These are phyloP conservation scores for Stratiomys singularior DNA, from an alignment of 2,888 invertebrate species.

Conservation along the genomic window DNA sequence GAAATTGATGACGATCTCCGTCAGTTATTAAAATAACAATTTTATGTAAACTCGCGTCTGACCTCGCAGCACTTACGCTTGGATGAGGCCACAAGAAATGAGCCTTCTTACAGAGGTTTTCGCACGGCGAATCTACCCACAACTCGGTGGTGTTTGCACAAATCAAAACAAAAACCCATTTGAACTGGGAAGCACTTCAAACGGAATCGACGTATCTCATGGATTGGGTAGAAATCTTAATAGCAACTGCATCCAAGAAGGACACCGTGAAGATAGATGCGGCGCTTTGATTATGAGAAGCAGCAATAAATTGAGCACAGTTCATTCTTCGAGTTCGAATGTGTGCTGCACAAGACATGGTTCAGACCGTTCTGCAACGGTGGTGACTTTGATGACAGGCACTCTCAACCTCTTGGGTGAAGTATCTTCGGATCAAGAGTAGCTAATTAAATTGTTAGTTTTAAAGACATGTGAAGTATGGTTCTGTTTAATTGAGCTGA, in stretches of 20 bases:
- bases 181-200: background rate
- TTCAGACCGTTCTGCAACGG: background rate
- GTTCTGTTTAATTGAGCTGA: background rate
- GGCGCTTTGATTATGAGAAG: background rate
- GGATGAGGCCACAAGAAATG: background rate
- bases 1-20: background rate
- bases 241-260: background rate
- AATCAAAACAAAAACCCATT: background rate
- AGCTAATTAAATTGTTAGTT: constrained; percentile 1
- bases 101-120: background rate
- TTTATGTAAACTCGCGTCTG: background rate
- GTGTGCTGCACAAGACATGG: background rate
- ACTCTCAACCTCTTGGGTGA: background rate
- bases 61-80: too few relatives aligned
- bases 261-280: background rate
- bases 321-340: background rate
- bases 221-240: too few relatives aligned
- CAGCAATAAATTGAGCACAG: background rate
- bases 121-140: background rate
- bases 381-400: background rate
- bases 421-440: constrained; percentile 17
- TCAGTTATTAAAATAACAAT: background rate
- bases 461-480: background rate
- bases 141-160: background rate
- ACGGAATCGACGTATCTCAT: background rate